phyloP scores from a whole-genome alignment of 2,888 invertebrate genomes.

The Malthinus seriepunctatus region DNA sequence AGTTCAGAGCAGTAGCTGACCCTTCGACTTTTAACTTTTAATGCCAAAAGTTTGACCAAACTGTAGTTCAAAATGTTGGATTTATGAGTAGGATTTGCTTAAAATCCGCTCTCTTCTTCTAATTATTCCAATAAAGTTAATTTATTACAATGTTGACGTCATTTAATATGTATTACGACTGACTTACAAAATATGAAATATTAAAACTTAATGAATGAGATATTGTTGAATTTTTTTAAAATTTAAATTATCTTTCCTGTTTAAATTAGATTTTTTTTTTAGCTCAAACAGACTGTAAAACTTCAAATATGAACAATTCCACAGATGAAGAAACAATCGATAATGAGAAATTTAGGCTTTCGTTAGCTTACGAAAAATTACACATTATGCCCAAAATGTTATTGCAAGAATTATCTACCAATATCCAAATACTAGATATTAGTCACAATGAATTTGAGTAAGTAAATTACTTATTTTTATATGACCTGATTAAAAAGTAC shows the following conservation, averaged over 20 bases:
- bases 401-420: constrained; percentile 63
- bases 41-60: too few species aligned
- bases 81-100: not conserved
- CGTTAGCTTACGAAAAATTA: constrained; percentile 71
- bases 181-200: too few species aligned
- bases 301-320: not conserved
- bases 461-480: constrained; percentile 42
- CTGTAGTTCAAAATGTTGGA: too few species aligned
- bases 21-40: too few species aligned
- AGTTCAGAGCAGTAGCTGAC: too few species aligned
- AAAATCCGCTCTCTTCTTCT: too few species aligned
- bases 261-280: too few species aligned
- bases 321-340: constrained; percentile 3
- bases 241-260: too few species aligned
- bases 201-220: too few species aligned
- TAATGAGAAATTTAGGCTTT: constrained; percentile 53
- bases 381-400: constrained; percentile 67
- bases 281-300: constrained; percentile 23
- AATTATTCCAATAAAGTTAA: not conserved
- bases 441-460: constrained; percentile 74
- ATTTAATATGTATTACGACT: too few species aligned
- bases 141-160: not conserved
- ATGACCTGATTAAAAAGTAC: not conserved
- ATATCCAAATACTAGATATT: constrained; percentile 69
- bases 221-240: too few species aligned